These are phyloP conservation scores for Acronicta aceris DNA, from an alignment of 2,888 invertebrate species.

Conservation along the genomic window DNA sequence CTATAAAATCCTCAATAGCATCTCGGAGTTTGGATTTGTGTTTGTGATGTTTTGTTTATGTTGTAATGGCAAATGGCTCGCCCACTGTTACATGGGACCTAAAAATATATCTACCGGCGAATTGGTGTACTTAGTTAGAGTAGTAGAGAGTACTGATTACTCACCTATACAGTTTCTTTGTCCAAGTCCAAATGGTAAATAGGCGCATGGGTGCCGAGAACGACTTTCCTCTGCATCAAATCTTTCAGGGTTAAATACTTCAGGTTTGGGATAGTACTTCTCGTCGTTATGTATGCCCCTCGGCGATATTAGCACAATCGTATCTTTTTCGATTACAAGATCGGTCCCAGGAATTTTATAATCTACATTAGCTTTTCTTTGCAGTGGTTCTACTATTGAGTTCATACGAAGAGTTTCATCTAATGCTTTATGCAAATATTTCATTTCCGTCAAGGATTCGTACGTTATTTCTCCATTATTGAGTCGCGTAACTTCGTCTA, in stretches of 20 bases:
- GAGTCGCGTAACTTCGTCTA: conserved; percentile 65
- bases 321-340: conserved; percentile 69
- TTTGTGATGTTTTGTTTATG: too few species aligned
- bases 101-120: too few species aligned
- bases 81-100: too few species aligned
- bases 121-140: too few species aligned
- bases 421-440: conserved; percentile 75
- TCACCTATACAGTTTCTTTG: conserved; percentile 81
- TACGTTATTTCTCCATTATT: conserved; percentile 72
- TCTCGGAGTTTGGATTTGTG: too few species aligned
- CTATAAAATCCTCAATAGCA: too few species aligned
- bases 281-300: conserved; percentile 78
- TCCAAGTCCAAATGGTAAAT: conserved; percentile 79
- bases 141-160: conserved; percentile 29
- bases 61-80: too few species aligned
- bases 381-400: conserved; percentile 77
- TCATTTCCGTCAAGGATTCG: conserved; percentile 73
- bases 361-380: conserved; percentile 66
- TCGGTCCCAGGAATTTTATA: conserved; percentile 75
- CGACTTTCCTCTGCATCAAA: conserved; percentile 71
- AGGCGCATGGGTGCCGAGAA: conserved; percentile 70
- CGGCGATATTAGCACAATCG: conserved; percentile 68
- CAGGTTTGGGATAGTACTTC: conserved; percentile 77
- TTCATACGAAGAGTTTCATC: conserved; percentile 79
- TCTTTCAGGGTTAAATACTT: conserved; percentile 81